phyloP scores from a whole-genome alignment of 2,888 invertebrate species.

The Oligia latruncula region DNA sequence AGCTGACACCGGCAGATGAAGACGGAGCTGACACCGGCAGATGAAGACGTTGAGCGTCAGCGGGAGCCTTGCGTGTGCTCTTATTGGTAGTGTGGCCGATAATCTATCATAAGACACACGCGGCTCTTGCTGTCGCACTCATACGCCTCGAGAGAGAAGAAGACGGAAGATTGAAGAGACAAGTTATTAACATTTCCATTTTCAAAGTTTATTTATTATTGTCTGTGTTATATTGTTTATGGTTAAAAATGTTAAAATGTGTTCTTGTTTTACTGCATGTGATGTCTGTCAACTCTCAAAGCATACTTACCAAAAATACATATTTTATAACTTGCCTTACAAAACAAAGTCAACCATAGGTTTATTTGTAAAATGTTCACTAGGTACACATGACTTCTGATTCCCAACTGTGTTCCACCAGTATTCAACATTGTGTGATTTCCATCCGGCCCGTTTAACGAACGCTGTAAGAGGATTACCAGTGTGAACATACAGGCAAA shows the following conservation, averaged over 20 bases:
- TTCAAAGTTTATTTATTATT: background rate
- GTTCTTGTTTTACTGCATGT: background rate
- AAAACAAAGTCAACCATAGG: background rate
- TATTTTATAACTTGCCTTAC: background rate
- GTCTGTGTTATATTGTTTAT: background rate
- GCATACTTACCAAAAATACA: background rate
- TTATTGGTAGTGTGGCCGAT: conserved; percentile 89
- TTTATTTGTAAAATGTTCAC: background rate
- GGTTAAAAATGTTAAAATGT: too few relatives aligned
- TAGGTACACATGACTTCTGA: background rate
- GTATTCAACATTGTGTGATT: conserved; percentile 19
- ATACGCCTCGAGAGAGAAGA: conserved; percentile 29
- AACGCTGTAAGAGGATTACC: conserved; percentile 58
- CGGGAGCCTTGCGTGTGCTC: conserved; percentile 89
- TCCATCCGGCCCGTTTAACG: conserved; percentile 32
- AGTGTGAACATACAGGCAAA: conserved; percentile 21
- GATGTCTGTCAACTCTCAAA: background rate
- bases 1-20: background rate
- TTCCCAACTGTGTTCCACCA: background rate
- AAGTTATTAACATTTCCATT: background rate
- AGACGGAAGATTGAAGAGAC: conserved; percentile 35
- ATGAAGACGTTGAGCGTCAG: conserved; percentile 57
- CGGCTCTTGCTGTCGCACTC: conserved; percentile 83
- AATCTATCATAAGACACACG: conserved; percentile 91
- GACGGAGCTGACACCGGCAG: background rate